A percentile compares a stretch with the other conserved stretches of the same genome.
These are phyloP conservation scores for Pemphredon lugubris DNA, from an alignment of 2,888 invertebrate species.

Conservation along the genomic window DNA sequence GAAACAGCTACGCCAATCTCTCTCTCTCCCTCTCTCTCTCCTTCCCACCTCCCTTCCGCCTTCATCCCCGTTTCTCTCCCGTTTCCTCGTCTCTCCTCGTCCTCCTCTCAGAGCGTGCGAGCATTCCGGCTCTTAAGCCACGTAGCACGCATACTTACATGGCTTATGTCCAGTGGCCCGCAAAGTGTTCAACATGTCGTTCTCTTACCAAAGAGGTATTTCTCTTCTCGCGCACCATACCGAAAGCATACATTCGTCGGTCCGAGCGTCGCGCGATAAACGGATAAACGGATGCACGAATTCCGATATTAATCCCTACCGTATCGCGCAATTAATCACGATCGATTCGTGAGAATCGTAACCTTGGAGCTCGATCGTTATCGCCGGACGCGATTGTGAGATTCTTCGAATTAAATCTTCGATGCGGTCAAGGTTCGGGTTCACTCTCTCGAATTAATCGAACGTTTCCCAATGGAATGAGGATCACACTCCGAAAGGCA, in stretches of 20 bases:
- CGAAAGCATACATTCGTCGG: neutral
- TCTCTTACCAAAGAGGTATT: constrained; percentile 46
- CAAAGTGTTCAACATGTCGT: constrained; percentile 44
- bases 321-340: too few relatives aligned
- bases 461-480: too few relatives aligned
- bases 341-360: too few relatives aligned
- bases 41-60: neutral
- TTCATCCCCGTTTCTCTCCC: constrained; percentile 13
- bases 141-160: constrained; percentile 69
- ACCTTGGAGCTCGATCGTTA: too few relatives aligned
- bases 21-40: constrained; percentile 5
- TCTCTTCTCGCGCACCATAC: neutral
- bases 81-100: constrained; percentile 18
- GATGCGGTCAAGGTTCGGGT: too few relatives aligned
- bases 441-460: too few relatives aligned
- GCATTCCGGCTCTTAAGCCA: constrained; percentile 69
- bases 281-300: too few relatives aligned
- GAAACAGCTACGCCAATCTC: neutral
- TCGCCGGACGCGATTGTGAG: too few relatives aligned
- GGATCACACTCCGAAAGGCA: too few relatives aligned
- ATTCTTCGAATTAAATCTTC: too few relatives aligned
- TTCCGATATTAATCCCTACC: too few relatives aligned
- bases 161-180: constrained; percentile 61
- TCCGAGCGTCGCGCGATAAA: too few relatives aligned
- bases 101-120: constrained; percentile 60